A percentile compares a stretch with the other conserved stretches of the same genome.
Evolutionary conservation across 2,113 vertebrate species (phyloP).

Genomic region (Nycticebus coucang): DNA sequence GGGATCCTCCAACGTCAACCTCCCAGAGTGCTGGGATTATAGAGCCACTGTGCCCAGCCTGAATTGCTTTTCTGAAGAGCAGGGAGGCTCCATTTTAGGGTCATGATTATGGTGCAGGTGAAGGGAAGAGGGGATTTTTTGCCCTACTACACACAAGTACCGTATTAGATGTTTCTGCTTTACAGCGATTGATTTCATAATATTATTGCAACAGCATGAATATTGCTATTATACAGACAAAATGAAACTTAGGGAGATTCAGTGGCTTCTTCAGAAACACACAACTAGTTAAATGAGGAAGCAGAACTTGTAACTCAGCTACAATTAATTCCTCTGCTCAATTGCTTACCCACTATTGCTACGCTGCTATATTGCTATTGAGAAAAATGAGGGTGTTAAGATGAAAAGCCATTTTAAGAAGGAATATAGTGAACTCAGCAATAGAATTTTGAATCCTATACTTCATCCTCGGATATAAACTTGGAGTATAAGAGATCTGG

Average conservation of each 20-base stretch:
- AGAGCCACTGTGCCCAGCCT: too few species aligned
- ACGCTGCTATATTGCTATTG: neutral
- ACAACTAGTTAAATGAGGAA: neutral
- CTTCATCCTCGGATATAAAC: constrained; percentile 53
- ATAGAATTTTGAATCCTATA: constrained; percentile 56
- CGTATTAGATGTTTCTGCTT: neutral
- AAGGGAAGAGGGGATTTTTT: neutral
- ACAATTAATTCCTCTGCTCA: neutral
- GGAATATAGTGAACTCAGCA: constrained; percentile 56
- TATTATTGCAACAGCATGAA: neutral
- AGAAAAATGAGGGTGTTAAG: constrained; percentile 66
- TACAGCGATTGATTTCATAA: neutral
- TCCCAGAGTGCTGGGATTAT: too few species aligned
- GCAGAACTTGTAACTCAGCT: neutral
- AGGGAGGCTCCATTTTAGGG: neutral
- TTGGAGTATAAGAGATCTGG: constrained; percentile 47
- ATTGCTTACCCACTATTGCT: neutral
- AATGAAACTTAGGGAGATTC: neutral
- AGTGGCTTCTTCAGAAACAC: neutral
- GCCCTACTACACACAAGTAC: too few species aligned
- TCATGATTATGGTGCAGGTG: neutral
- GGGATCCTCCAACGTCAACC: too few species aligned
- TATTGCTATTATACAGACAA: neutral
- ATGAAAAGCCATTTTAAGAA: constrained; percentile 65
- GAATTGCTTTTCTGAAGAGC: neutral